Conservation (phyloP, 2,888 invertebrate species). For the Acrocyrtus sp. region DNA sequence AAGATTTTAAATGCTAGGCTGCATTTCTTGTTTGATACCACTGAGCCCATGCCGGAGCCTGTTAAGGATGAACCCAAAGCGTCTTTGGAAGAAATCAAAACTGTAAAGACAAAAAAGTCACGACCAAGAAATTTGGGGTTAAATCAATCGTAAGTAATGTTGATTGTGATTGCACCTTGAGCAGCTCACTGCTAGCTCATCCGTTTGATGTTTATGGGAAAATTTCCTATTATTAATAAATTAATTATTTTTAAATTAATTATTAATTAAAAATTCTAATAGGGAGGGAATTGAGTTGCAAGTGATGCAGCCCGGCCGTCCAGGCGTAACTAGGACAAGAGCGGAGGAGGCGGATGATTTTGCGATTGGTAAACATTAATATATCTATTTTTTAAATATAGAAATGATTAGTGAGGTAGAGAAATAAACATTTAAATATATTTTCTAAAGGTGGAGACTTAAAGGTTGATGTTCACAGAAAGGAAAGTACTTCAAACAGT, state of each 20-base stretch:
- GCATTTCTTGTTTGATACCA: constrained; percentile 94
- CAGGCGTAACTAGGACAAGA: constrained; percentile 56
- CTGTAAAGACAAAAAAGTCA: constrained; percentile 46
- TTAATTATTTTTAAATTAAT: neutral
- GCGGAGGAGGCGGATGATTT: constrained; percentile 35
- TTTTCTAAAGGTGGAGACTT: constrained; percentile 72
- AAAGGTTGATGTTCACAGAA: constrained; percentile 92
- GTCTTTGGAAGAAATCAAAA: constrained; percentile 45
- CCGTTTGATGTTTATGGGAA: neutral
- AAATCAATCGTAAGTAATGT: constrained; percentile 43
- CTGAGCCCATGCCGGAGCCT: constrained; percentile 79
- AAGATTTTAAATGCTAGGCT: constrained; percentile 90
- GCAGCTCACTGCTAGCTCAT: neutral
- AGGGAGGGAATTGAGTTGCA: constrained; percentile 86
- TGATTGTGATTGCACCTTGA: neutral
- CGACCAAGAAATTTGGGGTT: constrained; percentile 49
- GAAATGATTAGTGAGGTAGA: too few species aligned
- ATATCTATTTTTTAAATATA: neutral
- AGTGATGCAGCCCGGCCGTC: constrained; percentile 69
- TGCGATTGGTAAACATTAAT: constrained; percentile 33
- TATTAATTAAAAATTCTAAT: constrained; percentile 60
- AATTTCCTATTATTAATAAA: neutral
- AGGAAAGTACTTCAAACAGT: constrained; percentile 85
- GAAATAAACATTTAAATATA: constrained; percentile 16
- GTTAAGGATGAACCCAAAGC: constrained; percentile 46